These are phyloP conservation scores for Scytalopus superciliaris DNA, from an alignment of 2,113 vertebrate species.

Conservation along the genomic window DNA sequence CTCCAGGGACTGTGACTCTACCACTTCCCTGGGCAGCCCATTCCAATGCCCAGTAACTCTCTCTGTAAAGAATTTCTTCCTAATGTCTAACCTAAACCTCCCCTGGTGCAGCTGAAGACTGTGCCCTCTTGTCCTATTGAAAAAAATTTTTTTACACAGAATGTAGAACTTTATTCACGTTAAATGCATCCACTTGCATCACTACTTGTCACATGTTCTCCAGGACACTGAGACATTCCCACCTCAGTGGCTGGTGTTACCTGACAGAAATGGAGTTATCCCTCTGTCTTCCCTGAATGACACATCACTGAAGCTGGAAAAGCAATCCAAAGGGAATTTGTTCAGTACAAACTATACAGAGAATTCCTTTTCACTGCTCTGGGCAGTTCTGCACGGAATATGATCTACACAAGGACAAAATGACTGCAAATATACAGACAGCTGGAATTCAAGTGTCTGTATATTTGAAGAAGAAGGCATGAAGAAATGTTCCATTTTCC, in stretches of 20 bases:
- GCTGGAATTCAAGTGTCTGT: neutral
- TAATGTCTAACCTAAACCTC: no score
- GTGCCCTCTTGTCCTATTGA: no score
- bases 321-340: neutral
- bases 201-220: neutral
- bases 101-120: no score
- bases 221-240: neutral
- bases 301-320: neutral
- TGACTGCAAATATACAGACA: neutral
- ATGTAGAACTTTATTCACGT: conserved; percentile 17
- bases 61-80: no score
- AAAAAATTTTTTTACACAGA: neutral
- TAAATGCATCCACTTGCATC: neutral
- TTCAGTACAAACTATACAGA: neutral
- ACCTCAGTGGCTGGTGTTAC: neutral
- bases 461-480: neutral
- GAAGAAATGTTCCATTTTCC: neutral
- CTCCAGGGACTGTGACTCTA: no score
- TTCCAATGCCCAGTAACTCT: no score
- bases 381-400: neutral
- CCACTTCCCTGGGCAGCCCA: no score
- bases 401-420: neutral
- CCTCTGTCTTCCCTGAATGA: neutral
- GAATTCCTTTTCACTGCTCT: neutral
- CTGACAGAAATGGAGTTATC: neutral